phyloP scores from a whole-genome alignment of 2,797 vertebrate genomes.

The Uromys caudimaculatus region DNA sequence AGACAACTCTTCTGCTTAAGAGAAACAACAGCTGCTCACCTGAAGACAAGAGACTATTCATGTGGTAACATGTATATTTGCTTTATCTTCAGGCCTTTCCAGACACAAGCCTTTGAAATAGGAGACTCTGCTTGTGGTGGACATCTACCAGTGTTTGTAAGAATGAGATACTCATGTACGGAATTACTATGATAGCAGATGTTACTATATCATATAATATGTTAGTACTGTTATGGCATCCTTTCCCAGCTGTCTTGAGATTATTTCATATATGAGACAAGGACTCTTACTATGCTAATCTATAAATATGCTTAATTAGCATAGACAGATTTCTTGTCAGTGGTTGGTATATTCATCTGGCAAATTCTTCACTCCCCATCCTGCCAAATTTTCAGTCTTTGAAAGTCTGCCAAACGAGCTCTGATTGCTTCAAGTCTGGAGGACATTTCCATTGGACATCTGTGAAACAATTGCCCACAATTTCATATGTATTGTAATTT shows the following conservation, averaged over 20 bases:
- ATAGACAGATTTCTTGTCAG: conserved; percentile 79
- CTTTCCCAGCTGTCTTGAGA: conserved; percentile 36
- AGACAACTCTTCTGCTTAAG: neutral
- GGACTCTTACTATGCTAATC: conserved; percentile 62
- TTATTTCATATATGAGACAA: conserved; percentile 69
- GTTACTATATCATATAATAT: conserved; percentile 44
- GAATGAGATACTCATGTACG: conserved; percentile 31
- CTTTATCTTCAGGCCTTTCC: neutral
- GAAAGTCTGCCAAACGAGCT: conserved; percentile 70
- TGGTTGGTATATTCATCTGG: conserved; percentile 81
- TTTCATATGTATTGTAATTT: conserved; percentile 40
- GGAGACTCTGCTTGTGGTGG: conserved; percentile 7
- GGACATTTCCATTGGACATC: conserved; percentile 48
- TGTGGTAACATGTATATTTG: conserved; percentile 8
- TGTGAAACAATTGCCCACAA: conserved; percentile 5
- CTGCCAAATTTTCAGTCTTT: conserved; percentile 74
- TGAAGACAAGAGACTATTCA: neutral
- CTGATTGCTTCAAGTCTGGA: conserved; percentile 58
- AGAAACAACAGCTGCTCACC: neutral
- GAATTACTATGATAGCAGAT: conserved; percentile 36
- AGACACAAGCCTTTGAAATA: conserved; percentile 40
- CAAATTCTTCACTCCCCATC: conserved; percentile 52
- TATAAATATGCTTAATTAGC: conserved; percentile 77
- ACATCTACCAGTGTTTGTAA: neutral
- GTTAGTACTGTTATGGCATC: neutral